These are phyloP conservation scores for Philopotamus ludificatus DNA, from an alignment of 1,140 invertebrate genomes.

Conservation along the genomic window DNA sequence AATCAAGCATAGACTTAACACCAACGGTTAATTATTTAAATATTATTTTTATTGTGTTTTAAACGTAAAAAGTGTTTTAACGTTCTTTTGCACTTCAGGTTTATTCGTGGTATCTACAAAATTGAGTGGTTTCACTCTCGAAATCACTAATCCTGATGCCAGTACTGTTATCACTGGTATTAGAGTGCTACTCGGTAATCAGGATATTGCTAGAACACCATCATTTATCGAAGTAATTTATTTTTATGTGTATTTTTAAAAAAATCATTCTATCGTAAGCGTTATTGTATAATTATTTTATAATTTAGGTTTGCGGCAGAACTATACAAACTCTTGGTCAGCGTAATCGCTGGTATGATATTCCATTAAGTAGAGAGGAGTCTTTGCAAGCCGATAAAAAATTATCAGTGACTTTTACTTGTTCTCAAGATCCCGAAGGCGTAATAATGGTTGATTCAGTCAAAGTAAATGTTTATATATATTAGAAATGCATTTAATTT, in stretches of 20 bases:
- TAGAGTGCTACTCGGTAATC: constrained; percentile 81
- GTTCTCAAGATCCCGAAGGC: constrained; percentile 84
- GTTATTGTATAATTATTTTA: constrained; percentile 31
- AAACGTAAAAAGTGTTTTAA: not conserved
- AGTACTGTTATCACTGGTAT: constrained; percentile 86
- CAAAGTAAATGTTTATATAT: constrained; percentile 60
- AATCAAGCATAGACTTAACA: constrained; percentile 89
- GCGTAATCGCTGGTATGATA: constrained; percentile 90
- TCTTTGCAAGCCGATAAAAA: constrained; percentile 92
- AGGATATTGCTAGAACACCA: constrained; percentile 82
- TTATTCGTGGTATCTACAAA: constrained; percentile 90
- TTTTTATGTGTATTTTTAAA: no score
- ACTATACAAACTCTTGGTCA: constrained; percentile 73
- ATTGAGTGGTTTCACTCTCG: constrained; percentile 83
- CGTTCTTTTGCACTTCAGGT: constrained; percentile 50
- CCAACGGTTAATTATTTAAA: constrained; percentile 55
- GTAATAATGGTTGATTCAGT: constrained; percentile 93
- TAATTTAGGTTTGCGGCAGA: constrained; percentile 74
- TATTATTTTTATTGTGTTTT: constrained; percentile 6
- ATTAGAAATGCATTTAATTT: not conserved
- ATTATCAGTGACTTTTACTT: constrained; percentile 83
- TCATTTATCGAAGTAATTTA: constrained; percentile 72
- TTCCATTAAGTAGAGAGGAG: constrained; percentile 92
- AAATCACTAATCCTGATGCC: constrained; percentile 85
- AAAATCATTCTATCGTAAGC: no score